These are phyloP conservation scores for Psephotus haematonotus DNA, from an alignment of 2,113 vertebrate species.

Conservation along the genomic window DNA sequence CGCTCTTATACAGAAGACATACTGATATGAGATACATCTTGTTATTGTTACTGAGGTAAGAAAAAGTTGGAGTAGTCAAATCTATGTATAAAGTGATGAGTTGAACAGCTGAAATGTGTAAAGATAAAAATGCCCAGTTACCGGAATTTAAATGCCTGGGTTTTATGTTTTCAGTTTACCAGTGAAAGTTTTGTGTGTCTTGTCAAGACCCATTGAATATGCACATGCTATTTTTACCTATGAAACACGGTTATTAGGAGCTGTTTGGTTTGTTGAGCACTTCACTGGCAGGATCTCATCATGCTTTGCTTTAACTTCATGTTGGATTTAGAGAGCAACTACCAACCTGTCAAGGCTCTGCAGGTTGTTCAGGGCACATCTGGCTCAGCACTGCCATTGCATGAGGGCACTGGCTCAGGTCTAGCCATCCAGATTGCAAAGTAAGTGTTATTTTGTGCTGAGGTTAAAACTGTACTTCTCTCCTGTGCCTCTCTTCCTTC, in stretches of 20 bases:
- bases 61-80: background rate
- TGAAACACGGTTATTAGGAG: background rate
- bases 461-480: background rate
- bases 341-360: background rate
- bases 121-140: background rate
- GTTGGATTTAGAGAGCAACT: background rate
- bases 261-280: background rate
- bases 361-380: background rate
- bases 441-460: background rate
- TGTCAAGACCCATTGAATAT: background rate
- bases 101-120: background rate
- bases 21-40: background rate
- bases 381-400: background rate
- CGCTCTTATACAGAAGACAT: background rate
- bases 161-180: background rate
- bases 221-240: background rate
- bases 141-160: background rate
- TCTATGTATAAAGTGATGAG: background rate
- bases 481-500: background rate
- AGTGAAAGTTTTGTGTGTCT: background rate
- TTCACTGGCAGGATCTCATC: background rate
- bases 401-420: background rate
- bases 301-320: background rate
- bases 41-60: background rate
- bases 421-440: background rate